Evolutionary conservation across 35 echinoderm and acorn worm genomes (phyloP).

Genomic region (Ophiothrix spiculata): DNA sequence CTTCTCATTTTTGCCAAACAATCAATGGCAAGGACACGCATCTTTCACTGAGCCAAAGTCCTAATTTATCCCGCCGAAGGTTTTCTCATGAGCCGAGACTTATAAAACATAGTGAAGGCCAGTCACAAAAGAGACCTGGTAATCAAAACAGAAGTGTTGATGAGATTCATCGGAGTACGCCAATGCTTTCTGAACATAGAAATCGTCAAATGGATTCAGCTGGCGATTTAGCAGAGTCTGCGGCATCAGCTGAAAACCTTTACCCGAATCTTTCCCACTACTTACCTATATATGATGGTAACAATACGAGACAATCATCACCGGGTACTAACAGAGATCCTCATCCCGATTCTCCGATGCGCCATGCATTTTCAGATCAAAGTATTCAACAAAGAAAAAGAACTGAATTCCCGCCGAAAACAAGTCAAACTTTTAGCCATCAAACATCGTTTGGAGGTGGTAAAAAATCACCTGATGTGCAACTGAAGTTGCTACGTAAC

Average conservation of each 20-base stretch:
- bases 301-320: not conserved
- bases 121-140: not conserved
- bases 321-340: not conserved
- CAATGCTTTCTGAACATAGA: not conserved
- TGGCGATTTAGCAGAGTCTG: not conserved
- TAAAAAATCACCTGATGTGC: not conserved
- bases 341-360: not conserved
- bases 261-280: slow-evolving; percentile 6
- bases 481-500: not conserved
- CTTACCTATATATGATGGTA: not conserved
- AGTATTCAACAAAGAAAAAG: not conserved
- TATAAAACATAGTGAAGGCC: not conserved
- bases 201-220: not conserved
- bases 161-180: not conserved
- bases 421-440: not conserved
- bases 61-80: not conserved
- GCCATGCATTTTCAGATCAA: not conserved
- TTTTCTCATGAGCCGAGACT: not conserved
- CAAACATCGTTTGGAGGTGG: not conserved
- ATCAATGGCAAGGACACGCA: not conserved
- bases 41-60: not conserved
- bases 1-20: not conserved
- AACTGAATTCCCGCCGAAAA: not conserved
- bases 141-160: not conserved
- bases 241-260: not conserved